Conservation (phyloP, 1,140 invertebrate species). For the Saxidomus purpurata region DNA sequence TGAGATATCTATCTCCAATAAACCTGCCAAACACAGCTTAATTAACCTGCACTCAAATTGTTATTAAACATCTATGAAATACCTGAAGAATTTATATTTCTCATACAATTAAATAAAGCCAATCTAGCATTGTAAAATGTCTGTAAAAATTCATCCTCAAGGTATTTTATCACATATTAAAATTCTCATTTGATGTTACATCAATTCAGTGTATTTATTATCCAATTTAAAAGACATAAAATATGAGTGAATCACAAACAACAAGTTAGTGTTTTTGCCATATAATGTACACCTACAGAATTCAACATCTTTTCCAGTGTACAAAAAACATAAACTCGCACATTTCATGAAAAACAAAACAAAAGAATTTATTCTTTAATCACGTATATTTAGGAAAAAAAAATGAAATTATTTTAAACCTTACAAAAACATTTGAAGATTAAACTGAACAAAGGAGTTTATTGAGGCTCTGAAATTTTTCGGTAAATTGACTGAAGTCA, state of each 20-base stretch:
- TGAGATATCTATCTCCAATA: background rate
- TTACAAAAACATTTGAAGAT: too few species aligned
- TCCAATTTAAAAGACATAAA: background rate
- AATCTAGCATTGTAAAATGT: background rate
- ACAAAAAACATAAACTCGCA: too few species aligned
- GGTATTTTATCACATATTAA: background rate
- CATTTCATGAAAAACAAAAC: too few species aligned
- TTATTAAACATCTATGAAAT: background rate
- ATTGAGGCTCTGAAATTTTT: too few species aligned
- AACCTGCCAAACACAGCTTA: background rate
- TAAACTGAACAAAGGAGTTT: too few species aligned
- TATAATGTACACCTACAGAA: too few species aligned
- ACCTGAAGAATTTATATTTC: background rate
- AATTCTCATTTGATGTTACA: background rate
- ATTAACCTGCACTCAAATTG: background rate
- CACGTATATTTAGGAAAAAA: too few species aligned
- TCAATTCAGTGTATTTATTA: background rate
- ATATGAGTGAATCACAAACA: background rate
- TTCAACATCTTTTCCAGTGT: too few species aligned
- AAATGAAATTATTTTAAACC: too few species aligned
- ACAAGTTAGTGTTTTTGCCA: too few species aligned
- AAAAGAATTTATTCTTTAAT: too few species aligned
- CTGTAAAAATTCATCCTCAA: background rate
- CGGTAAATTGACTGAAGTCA: too few species aligned
- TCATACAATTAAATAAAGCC: background rate